Base-by-base conservation (phyloP, 2,797 vertebrate species). In the Lithobates sylvaticus region DNA sequence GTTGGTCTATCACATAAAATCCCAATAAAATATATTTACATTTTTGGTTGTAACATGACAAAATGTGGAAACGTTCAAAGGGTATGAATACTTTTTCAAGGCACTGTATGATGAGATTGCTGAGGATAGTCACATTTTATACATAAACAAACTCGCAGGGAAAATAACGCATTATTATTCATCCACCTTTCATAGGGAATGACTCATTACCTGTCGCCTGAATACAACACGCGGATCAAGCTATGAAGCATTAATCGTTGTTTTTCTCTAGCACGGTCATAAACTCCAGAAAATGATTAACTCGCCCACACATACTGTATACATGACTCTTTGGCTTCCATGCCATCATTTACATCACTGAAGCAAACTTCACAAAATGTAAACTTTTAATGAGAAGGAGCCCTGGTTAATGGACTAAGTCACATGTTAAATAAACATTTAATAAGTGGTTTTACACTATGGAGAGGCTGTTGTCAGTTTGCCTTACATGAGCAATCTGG, bases 261-360 rank as follows among this genome's bases (percentile, higher is more conserved):
- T n/a, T 73, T 70, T 32, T 80, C 42, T 36, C 12, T 26, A 2
- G 68, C 47, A 26, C 50, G n/a, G 32, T 81, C 50, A 61, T 73
- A 58, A n/a, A 71, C 36, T 27, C 10, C 21, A 71, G 44, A 58
- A 81, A 72, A 81, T 61, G n/a, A 71, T 81, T 81, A 81, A 64
- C 54, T 61, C 21, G 7, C 54, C 54, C 21, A 61, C 54, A 61
- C 13, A 18, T 18, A 44, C 10, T 54, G 13, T 18, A 61, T 61
- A 5, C n/a, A 61, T 61, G 54, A 61, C 54, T 61, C 54, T 3
- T 54, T 10, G 21, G 18, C 18, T 21, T 58, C 54, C 21, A 58
- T 23, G 21, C 15, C 54, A 61, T 61, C 54, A 61, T 61, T 61
- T 61, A 7, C 54, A 61, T 61, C 18, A n/a, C 54, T 61, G 6